These are phyloP conservation scores for Nomia melanderi DNA, from an alignment of 1,140 invertebrate species.

Conservation along the genomic window DNA sequence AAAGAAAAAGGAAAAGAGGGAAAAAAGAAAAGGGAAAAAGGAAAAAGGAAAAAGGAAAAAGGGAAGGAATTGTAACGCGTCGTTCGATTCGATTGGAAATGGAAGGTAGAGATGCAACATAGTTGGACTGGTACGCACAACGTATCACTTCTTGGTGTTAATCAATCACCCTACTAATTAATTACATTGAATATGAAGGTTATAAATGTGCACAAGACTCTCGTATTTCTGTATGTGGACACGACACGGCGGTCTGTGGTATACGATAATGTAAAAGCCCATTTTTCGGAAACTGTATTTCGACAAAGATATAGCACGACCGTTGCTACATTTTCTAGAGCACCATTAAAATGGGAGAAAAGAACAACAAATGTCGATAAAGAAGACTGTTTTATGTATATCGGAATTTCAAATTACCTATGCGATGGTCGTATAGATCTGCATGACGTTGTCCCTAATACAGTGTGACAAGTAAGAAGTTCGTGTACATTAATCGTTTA, in stretches of 20 bases:
- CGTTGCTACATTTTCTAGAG: conserved; percentile 42
- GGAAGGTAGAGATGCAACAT: not conserved
- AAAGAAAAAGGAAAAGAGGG: too few relatives aligned
- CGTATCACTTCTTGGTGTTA: conserved; percentile 28
- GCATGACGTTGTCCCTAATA: conserved; percentile 49
- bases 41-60: too few relatives aligned
- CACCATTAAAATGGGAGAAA: conserved; percentile 5
- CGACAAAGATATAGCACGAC: conserved; percentile 35
- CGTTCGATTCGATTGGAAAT: not conserved
- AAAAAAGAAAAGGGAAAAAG: too few relatives aligned
- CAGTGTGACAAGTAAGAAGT: conserved; percentile 51
- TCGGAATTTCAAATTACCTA: conserved; percentile 28
- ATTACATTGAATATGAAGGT: conserved; percentile 26
- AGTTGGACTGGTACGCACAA: conserved; percentile 38
- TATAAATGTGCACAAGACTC: conserved; percentile 43
- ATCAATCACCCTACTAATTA: conserved; percentile 34
- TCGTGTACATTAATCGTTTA: conserved; percentile 65
- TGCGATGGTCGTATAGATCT: conserved; percentile 47
- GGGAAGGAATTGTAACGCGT: conserved; percentile 10
- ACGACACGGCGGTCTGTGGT: conserved; percentile 44
- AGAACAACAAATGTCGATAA: conserved; percentile 12
- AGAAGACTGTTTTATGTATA: conserved; percentile 49
- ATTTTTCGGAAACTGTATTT: conserved; percentile 37
- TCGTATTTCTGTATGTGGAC: conserved; percentile 40
- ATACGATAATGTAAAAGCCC: conserved; percentile 48